A percentile compares a stretch with the other conserved stretches of the same genome.
These are phyloP conservation scores for Clangula hyemalis DNA, from an alignment of 2,797 vertebrate species.

Conservation along the genomic window DNA sequence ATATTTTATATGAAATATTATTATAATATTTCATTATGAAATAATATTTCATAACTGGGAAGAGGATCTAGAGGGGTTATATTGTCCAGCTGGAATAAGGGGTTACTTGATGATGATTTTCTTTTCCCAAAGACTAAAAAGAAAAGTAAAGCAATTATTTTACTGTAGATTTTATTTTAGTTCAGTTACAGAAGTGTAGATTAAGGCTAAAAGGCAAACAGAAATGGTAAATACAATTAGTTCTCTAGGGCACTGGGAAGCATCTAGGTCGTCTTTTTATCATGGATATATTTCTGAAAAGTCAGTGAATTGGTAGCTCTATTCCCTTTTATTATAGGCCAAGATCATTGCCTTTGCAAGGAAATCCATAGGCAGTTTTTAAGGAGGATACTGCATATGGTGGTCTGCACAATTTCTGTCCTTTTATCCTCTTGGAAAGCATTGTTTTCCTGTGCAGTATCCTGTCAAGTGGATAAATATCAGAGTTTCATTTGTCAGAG, in stretches of 20 bases:
- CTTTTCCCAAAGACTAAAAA: neutral
- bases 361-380: neutral
- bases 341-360: neutral
- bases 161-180: neutral
- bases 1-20: no score
- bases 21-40: no score
- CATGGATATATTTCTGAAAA: neutral
- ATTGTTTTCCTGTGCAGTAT: neutral
- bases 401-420: neutral
- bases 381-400: neutral
- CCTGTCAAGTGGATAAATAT: neutral
- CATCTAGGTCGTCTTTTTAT: neutral
- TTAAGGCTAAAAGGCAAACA: neutral
- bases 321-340: neutral
- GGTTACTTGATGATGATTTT: neutral
- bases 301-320: neutral
- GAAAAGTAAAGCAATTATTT: neutral
- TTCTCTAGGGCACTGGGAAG: neutral
- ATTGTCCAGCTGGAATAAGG: neutral
- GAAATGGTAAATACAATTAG: neutral
- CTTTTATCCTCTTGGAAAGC: neutral
- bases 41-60: neutral
- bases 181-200: neutral
- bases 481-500: slow-evolving; percentile 1
- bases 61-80: neutral